Conservation (phyloP, 1,140 invertebrate species). For the Mactra quadrangularis region DNA sequence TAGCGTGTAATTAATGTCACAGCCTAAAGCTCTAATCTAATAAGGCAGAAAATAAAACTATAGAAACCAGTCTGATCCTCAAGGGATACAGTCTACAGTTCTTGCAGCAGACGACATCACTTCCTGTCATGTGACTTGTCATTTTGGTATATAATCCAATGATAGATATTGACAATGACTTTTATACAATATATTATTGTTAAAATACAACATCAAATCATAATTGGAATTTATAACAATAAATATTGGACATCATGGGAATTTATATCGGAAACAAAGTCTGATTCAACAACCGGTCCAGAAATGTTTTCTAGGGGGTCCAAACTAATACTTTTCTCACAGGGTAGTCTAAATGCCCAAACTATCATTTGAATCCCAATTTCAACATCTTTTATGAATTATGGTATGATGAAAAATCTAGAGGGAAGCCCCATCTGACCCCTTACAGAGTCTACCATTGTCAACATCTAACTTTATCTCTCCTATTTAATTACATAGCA, state of each 20-base stretch:
- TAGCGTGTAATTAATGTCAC: conserved; percentile 22
- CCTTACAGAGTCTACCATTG: no score
- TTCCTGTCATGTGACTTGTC: not conserved
- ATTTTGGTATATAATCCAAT: not conserved
- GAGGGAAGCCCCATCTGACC: no score
- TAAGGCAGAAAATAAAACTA: conserved; percentile 26
- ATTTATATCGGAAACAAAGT: not conserved
- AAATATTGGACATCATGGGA: not conserved
- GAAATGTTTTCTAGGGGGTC: not conserved
- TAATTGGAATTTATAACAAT: not conserved
- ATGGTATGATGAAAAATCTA: no score
- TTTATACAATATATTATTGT: not conserved
- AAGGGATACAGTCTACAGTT: conserved; percentile 8
- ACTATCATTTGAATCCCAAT: no score
- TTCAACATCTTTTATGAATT: no score
- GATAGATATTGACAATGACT: not conserved
- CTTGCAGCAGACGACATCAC: conserved; percentile 7
- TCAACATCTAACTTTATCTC: no score
- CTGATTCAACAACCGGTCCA: not conserved
- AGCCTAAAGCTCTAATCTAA: conserved; percentile 36
- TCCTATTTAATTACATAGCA: no score
- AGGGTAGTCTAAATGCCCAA: no score
- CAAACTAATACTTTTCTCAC: no score
- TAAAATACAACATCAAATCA: not conserved
- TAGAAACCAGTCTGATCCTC: conserved; percentile 11